Percentiles rank a stretch among this genome's conserved stretches.
Conservation (phyloP, 2,113 vertebrate species). For the human region DNA sequence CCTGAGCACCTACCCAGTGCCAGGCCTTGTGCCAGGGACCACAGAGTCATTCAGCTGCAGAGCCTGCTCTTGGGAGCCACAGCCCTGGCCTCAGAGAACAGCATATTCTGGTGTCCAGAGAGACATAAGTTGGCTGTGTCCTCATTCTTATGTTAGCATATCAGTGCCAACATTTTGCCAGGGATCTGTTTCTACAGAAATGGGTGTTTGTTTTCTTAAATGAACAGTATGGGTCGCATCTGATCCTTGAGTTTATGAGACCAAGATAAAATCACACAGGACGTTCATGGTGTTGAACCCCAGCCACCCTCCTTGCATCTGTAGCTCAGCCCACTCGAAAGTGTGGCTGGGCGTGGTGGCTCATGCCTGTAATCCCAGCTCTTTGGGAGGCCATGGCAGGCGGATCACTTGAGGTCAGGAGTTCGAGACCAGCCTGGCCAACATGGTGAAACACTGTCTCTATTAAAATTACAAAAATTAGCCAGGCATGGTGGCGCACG, state of each 20-base stretch:
- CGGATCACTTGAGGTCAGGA: too few species aligned
- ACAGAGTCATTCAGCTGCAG: background rate
- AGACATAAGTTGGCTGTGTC: background rate
- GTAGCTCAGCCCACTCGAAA: background rate
- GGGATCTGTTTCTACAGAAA: background rate
- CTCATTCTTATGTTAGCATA: background rate
- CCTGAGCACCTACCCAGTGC: background rate
- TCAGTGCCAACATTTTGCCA: background rate
- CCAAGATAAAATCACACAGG: background rate
- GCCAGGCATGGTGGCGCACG: too few species aligned
- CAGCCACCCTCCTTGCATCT: background rate
- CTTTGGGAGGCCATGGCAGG: too few species aligned
- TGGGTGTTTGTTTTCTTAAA: background rate
- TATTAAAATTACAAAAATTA: too few species aligned
- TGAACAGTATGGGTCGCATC: background rate
- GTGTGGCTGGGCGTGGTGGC: too few species aligned
- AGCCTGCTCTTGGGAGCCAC: background rate
- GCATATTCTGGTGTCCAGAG: background rate
- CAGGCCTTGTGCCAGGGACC: background rate
- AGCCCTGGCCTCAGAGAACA: background rate
- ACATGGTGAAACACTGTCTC: too few species aligned
- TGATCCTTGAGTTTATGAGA: constrained; percentile 27
- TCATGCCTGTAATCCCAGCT: too few species aligned
- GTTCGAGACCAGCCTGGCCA: too few species aligned
- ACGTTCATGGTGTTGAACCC: background rate